phyloP scores from a whole-genome alignment of 2,113 vertebrate species.

The Brevimyrus niger region DNA sequence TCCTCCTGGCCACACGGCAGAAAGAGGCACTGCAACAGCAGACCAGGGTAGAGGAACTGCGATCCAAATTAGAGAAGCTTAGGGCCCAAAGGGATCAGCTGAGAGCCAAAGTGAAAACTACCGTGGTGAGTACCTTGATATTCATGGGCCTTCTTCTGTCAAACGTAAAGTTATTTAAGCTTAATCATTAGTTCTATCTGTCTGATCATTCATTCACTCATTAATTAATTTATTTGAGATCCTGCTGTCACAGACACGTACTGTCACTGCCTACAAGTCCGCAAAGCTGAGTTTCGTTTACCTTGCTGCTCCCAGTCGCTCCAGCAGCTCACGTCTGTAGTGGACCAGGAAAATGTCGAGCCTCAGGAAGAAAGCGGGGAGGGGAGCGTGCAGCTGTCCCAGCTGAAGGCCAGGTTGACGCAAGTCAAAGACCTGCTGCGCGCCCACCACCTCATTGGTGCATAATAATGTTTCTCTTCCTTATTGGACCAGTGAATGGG shows the following conservation, averaged over 20 bases:
- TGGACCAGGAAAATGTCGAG: conserved; percentile 10
- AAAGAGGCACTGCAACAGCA: conserved; percentile 23
- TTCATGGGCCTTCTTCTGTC: neutral
- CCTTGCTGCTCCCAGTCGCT: conserved; percentile 8
- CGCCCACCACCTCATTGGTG: conserved; percentile 59
- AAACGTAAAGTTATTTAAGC: neutral
- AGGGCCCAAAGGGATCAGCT: conserved; percentile 44
- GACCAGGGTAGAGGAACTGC: conserved; percentile 38
- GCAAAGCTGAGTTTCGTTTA: neutral
- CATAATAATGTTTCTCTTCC: neutral
- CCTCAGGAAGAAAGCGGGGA: conserved; percentile 27
- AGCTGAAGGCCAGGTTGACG: conserved; percentile 46
- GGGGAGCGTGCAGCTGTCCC: conserved; percentile 27
- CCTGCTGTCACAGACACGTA: neutral
- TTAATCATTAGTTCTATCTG: no score
- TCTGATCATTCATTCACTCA: no score
- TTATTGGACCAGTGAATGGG: neutral
- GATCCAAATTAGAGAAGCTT: conserved; percentile 35
- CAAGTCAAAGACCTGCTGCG: conserved; percentile 52
- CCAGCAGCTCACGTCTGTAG: conserved; percentile 23
- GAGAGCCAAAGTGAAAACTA: conserved; percentile 34
- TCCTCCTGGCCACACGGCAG: conserved; percentile 17
- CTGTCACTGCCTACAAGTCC: neutral
- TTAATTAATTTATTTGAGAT: neutral
- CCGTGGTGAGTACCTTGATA: conserved; percentile 35